Conservation (phyloP, 2,113 vertebrate species). For the Microtus montanus region DNA sequence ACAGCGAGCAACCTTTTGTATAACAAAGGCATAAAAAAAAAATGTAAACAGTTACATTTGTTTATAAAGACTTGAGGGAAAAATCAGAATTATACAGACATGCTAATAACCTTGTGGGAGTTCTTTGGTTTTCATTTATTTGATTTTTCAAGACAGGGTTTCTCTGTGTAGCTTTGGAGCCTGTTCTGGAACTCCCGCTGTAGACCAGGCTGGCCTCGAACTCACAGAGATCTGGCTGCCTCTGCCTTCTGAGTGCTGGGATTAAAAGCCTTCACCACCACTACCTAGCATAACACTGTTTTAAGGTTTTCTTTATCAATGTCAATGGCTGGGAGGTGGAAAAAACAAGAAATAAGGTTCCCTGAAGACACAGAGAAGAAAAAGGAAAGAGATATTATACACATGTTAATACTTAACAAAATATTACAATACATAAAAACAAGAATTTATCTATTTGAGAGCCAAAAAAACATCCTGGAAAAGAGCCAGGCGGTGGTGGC, state of each 20-base stretch:
- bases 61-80: slow-evolving; percentile 22
- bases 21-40: not conserved
- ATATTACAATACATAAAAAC: not conserved
- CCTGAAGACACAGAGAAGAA: not conserved
- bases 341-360: not conserved
- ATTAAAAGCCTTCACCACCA: too few relatives aligned
- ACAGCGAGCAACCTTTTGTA: not conserved
- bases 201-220: too few relatives aligned
- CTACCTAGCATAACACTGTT: not conserved
- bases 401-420: slow-evolving; percentile 21
- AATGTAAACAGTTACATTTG: not conserved
- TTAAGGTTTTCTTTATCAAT: slow-evolving; percentile 12
- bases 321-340: not conserved
- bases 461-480: not conserved
- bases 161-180: too few relatives aligned
- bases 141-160: too few relatives aligned
- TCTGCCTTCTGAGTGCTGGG: too few relatives aligned
- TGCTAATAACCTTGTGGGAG: not conserved
- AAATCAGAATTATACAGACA: not conserved
- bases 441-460: not conserved
- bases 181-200: too few relatives aligned
- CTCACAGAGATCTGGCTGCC: too few relatives aligned
- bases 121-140: too few relatives aligned
- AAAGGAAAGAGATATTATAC: not conserved
- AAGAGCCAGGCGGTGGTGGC: not conserved